Evolutionary conservation across 2,797 vertebrate species (phyloP), one percentile per base, ranked within the genome.

Genomic region (Nyctibius grandis): DNA sequence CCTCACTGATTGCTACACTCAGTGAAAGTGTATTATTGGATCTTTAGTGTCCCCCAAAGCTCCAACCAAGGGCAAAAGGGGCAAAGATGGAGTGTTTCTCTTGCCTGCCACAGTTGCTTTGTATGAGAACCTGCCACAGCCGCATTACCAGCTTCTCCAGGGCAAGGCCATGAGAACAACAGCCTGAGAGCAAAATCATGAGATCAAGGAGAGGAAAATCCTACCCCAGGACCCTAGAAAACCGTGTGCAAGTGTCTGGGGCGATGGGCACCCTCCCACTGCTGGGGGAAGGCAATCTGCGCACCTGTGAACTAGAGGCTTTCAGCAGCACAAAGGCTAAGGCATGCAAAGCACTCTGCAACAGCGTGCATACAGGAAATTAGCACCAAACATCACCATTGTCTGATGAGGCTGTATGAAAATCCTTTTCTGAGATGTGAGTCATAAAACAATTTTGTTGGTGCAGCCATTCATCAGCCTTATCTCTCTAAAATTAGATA

Each of bases 401-500:
- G 63, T 78, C 50, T 89, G 74, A 54, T 38, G 57, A 57, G 38
- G 15, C 11, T 76, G 20, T 51, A 61, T 9, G 45, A 90, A 91
- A 90, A 78, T 31, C 34, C 31, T 84, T 79, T 81, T 79, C 65
- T 47, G 36, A 93, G 59, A 64, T 82, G 18, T 93, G 88, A 95
- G 69, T 82, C 88, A 81, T 81, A 65, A 81, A 88, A 16, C 67
- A 45, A 26, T 79, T 92, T 76, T 82, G 42, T 84, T n/a, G 33
- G 47, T 51, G 48, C 60, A 76, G 59, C 60, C 77, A 53, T 91
- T 97, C 59, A 89, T 79, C 92, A 91, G 50, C 20, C 25, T 88
- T 19, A 9, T 65, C 36, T 57, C 40, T 92, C 92, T 92, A 91
- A 94, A 96, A 91, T 91, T 96, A 92, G 77, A 36, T 73, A 54